Base-by-base conservation (phyloP, 2,888 invertebrate genomes). In the Drosophila mercatorum region DNA sequence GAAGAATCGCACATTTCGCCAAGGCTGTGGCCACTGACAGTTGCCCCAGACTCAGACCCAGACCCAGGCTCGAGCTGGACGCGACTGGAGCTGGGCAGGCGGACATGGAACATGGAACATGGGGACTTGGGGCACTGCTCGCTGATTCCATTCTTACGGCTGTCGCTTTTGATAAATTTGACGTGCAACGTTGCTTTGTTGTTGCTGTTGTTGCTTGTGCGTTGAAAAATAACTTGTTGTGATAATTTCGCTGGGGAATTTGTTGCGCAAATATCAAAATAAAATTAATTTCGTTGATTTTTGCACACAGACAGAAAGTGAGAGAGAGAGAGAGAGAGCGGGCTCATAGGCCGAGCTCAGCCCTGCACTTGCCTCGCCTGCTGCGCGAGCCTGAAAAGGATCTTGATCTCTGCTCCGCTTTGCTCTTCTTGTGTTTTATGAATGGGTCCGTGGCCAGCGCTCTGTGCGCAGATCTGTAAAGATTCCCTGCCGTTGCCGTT, bases 231-330 rank as follows among this genome's bases (percentile, higher is more conserved):
- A 83, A 78, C 82, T 87, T 89, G 87, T 87, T 87, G 86, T 89
- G 86, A 89, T 87, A 84, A 82, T 87, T 89, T 76, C 75, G 72
- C 61, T 74, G 69, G 72, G 62, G 83, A 78, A 79, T 86, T 81
- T 83, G 85, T 78, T 83, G 87, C 76, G 68, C 78, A 88, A 86
- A 85, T 84, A 89, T 87, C 86, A 87, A 87, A 87, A 87, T 87
- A 87, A 87, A 89, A 87, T 87, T 87, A 87, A 89, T 89, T 82
- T 87, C 80, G 67, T 77, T 73, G 68, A 74, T 73, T 75, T 71
- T 61, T 64, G 68, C 66, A 78, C 67, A 70, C 68, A 64, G 26
- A 53, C 8, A 40, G 1, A 14, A 7, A 52, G 4, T 38, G 6
- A 36, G 0, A 36, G 5, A 38, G 3, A 36, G 2, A 40, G 11